Conservation (phyloP, 1,140 invertebrate species). For the Acyrthosiphon pisum region DNA sequence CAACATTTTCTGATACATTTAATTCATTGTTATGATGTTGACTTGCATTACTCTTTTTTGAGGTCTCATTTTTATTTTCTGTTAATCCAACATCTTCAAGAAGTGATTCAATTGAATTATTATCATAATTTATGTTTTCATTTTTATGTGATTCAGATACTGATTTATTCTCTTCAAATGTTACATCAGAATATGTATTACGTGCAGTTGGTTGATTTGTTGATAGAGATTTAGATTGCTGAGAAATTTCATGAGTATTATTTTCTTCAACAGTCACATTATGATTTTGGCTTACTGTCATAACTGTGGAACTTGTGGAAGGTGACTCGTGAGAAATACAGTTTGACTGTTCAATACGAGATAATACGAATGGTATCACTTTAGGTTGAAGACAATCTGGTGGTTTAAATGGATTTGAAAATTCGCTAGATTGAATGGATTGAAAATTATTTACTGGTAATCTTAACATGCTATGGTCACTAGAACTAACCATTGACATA, state of each 20-base stretch:
- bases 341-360: not conserved
- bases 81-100: conserved; percentile 30
- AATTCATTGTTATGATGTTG: not conserved
- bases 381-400: not conserved
- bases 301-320: not conserved
- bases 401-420: conserved; percentile 48
- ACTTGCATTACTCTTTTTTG: not conserved
- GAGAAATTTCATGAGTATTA: not conserved
- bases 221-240: not conserved
- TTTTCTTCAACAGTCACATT: not conserved
- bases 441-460: conserved; percentile 25
- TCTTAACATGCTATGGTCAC: not conserved
- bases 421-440: not conserved
- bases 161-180: conserved; percentile 19
- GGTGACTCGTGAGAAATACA: not conserved
- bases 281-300: not conserved
- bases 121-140: not conserved
- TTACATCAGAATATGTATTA: conserved; percentile 44
- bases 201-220: not conserved
- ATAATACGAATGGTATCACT: too few relatives aligned
- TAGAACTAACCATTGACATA: conserved; percentile 6
- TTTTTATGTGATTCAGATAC: not conserved
- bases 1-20: not conserved
- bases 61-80: not conserved
- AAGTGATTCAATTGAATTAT: conserved; percentile 35